Evolutionary conservation across 2,888 invertebrate genomes (phyloP), one percentile per base, ranked within the genome.

Genomic region (Cremastinae sp.): DNA sequence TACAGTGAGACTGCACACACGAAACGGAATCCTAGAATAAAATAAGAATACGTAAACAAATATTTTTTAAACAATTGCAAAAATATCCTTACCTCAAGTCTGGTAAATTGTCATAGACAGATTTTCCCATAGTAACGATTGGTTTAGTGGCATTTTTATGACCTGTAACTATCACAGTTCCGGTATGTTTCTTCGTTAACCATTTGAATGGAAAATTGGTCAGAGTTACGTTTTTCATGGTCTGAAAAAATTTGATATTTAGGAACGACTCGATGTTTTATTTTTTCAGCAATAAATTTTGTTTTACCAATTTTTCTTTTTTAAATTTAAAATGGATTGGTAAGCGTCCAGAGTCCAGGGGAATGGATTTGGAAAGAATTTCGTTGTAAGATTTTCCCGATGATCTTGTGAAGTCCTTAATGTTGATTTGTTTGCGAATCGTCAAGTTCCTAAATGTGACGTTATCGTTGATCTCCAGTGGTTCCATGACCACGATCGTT

Each of bases 161-260:
- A 5, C 92, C 93, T 20, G 88, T 87, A 56, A 93, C 88, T 8
- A 89, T 79, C 82, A 91, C 90, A 28, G 90, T 86, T 1, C 90
- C 82, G 0, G 81, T 82, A 77, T 91, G 90, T 16, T 89, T 87
- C 62, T 88, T 86, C 2, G 82, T 82, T 16, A 88, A 41, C 83
- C 83, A 86, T 18, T 80, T 81, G 47, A 58, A 72, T 1, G 92
- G 86, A 80, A 91, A 90, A 22, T 88, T 84, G 28, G 87, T 82
- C 9, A 91, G 80, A 77, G 91, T 89, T 9, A 90, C 80, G 0
- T 87, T 88, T 78, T 91, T 92, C 66, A 92, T 90, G 69, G 85
- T 86, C 79, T 91, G 90, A 49, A 91, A 84, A 74, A 90, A 85
- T 43, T 90, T 87, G 10, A 88, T 47, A 78, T 77, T 75, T 47